Conservation (phyloP, 2,797 vertebrate genomes). For the Lemur catta region DNA sequence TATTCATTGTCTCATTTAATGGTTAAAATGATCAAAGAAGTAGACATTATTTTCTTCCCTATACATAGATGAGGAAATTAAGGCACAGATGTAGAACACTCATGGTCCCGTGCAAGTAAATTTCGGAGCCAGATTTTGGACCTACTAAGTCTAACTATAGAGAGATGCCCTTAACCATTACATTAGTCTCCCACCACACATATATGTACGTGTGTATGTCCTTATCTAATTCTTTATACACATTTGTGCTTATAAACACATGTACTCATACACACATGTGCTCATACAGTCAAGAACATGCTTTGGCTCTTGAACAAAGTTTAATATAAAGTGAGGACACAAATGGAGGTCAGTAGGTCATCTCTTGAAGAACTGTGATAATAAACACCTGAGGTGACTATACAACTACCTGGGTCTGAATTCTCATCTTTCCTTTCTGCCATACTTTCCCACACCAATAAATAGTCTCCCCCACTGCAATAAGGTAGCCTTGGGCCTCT, state of each 20-base stretch:
- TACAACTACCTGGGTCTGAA: slow-evolving; percentile 9
- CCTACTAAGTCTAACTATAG: neutral
- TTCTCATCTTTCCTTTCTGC: slow-evolving; percentile 29
- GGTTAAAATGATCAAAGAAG: neutral
- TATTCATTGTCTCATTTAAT: neutral
- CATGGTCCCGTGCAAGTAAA: neutral
- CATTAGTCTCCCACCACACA: neutral
- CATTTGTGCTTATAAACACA: neutral
- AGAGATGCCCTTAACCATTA: neutral
- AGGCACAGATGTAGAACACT: neutral
- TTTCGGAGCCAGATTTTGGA: neutral
- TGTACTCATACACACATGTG: neutral
- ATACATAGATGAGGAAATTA: neutral
- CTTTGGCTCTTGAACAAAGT: slow-evolving; percentile 6
- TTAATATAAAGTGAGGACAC: neutral
- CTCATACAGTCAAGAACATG: slow-evolving; percentile 24
- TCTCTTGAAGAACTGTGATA: neutral
- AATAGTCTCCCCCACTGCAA: slow-evolving; percentile 46
- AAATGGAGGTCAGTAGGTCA: neutral
- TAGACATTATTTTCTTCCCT: neutral
- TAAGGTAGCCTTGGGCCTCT: slow-evolving; percentile 40
- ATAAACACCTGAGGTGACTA: neutral
- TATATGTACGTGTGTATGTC: neutral
- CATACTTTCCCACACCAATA: slow-evolving; percentile 13
- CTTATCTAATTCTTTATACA: neutral